Base-by-base conservation (phyloP, 1,140 invertebrate species). In the Ptiloglossa arizonensis region DNA sequence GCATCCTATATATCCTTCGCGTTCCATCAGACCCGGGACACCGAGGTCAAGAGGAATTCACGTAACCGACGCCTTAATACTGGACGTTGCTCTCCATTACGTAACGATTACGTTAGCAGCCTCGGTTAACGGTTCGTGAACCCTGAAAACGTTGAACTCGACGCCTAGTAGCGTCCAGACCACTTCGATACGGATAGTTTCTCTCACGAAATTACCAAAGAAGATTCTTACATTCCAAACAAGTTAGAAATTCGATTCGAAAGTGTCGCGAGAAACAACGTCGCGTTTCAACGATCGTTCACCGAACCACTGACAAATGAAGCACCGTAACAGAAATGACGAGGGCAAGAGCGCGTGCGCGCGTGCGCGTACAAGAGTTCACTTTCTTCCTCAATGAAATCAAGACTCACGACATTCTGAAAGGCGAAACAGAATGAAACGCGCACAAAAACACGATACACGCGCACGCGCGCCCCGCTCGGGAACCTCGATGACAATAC, bases 351-450 rank as follows among this genome's bases (percentile, higher is more conserved):
- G n/a, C 11, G 41, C 41, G 41, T 11, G 41, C 41, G 41, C 13
- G 32, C 32, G 3, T 35, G 32, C 13, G n/a, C 22, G 19, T 29
- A 32, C 35, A 57, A 68, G 54, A 68, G 64, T 75, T 75, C 73
- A 75, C 73, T 75, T 75, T 75, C 73, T 68, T 75, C 64, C 52
- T 75, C 73, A 38, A 75, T 75, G 73, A 75, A 75, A 75, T 75
- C 73, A 75, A 59, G 73, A 59, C 73, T 75, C 52, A 68, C 73
- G 64, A 68, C 73, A 75, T 75, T 75, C 73, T 75, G 59, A 56
- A 5, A 74, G 38, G 72, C n/a, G 64, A 46, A n/a, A 22, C 54
- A 27, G 73, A 68, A 75, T 46, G 63, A 48, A 46, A 32, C 41
- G 29, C 13, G 22, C 19, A 5, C 32, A 75, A 75, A 75, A 75